Evolutionary conservation across 1,140 invertebrate genomes (phyloP).

Genomic region (Capitella teleta): DNA sequence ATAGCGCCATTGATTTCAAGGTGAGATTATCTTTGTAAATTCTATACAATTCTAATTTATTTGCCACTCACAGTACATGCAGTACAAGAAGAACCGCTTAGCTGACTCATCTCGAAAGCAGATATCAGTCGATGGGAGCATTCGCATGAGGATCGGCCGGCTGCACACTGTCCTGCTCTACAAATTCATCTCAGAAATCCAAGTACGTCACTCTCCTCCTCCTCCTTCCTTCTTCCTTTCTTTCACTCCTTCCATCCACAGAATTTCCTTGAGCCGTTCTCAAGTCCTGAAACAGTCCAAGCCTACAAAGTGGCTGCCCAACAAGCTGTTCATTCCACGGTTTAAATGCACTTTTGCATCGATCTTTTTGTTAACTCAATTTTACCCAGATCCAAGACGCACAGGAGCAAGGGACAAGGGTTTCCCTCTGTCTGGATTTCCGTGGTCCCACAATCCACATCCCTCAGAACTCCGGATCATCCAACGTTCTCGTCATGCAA

Average conservation of each 20-base stretch:
- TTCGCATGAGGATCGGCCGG: constrained; percentile 52
- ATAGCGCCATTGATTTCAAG: constrained; percentile 10
- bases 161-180: constrained; percentile 60
- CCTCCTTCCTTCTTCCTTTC: too few species aligned
- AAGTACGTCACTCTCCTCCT: too few species aligned
- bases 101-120: background rate
- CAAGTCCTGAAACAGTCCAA: constrained; percentile 39
- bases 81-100: too few species aligned
- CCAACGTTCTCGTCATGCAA: constrained; percentile 65
- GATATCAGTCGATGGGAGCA: background rate
- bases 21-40: too few species aligned
- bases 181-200: constrained; percentile 50
- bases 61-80: too few species aligned
- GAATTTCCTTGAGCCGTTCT: constrained; percentile 58
- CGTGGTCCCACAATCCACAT: constrained; percentile 62
- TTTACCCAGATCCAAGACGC: constrained; percentile 43
- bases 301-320: constrained; percentile 21
- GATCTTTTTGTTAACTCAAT: background rate
- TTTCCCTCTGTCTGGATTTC: constrained; percentile 60
- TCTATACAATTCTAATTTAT: too few species aligned
- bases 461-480: constrained; percentile 66
- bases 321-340: constrained; percentile 26
- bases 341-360: constrained; percentile 7
- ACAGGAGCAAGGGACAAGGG: constrained; percentile 50
- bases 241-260: constrained; percentile 42